Evolutionary conservation across 2,888 invertebrate genomes (phyloP).

Genomic region (Cheilosia vernalis): DNA sequence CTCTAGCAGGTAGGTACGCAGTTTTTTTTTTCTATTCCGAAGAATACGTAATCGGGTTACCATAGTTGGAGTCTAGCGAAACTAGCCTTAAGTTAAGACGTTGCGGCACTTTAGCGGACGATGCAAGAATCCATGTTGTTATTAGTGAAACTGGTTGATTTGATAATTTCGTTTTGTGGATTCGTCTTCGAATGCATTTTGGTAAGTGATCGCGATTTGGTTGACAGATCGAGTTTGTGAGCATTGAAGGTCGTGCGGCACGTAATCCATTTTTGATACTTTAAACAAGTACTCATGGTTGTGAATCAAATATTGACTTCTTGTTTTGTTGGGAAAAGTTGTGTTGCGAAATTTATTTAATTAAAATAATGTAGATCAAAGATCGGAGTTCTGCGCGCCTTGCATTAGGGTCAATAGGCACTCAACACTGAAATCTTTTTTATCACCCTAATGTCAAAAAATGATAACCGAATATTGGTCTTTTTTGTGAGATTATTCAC

Average conservation of each 20-base stretch:
- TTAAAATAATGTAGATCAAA: no score
- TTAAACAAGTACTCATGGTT: no score
- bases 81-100: neutral
- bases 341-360: no score
- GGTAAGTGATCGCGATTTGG: neutral
- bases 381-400: no score
- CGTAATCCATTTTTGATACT: neutral
- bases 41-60: conserved; percentile 13
- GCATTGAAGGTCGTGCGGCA: neutral
- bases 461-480: no score
- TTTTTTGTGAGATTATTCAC: no score
- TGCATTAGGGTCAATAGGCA: no score
- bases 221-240: neutral
- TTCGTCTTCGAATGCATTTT: neutral
- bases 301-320: no score
- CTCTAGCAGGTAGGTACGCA: conserved; percentile 5
- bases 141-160: conserved; percentile 16
- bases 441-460: no score
- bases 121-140: conserved; percentile 35
- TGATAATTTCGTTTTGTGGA: neutral
- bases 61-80: neutral
- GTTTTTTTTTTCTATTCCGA: conserved; percentile 23
- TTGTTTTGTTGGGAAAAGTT: no score
- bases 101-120: conserved; percentile 1
- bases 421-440: no score